Percentiles rank a stretch among this genome's conserved stretches.
phyloP scores from a whole-genome alignment of 2,888 invertebrate species.

The Thymelicus lineola region DNA sequence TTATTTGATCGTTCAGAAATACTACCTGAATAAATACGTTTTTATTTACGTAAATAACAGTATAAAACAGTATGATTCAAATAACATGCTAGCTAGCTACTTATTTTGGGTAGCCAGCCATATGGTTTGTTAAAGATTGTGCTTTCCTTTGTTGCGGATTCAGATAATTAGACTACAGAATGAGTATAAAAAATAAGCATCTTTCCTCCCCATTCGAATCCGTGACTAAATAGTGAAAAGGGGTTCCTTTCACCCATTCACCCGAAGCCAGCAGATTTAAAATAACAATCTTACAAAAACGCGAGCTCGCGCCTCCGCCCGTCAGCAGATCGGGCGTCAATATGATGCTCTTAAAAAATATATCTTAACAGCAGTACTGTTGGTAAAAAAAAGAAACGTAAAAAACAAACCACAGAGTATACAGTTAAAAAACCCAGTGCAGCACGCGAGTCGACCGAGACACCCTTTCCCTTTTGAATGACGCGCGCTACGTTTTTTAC shows the following conservation, averaged over 20 bases:
- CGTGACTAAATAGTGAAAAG: conserved; percentile 76
- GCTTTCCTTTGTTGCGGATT: conserved; percentile 58
- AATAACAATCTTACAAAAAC: conserved; percentile 76
- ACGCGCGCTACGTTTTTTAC: conserved; percentile 80
- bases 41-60: background rate
- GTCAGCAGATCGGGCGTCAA: conserved; percentile 67
- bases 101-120: conserved; percentile 50
- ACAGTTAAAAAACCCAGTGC: conserved; percentile 81
- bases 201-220: conserved; percentile 68
- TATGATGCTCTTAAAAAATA: conserved; percentile 81
- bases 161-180: conserved; percentile 62
- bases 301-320: conserved; percentile 71
- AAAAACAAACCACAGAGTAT: conserved; percentile 82
- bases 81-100: background rate
- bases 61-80: background rate
- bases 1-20: background rate
- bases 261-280: conserved; percentile 72
- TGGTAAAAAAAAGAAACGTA: conserved; percentile 83
- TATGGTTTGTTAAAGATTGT: conserved; percentile 68
- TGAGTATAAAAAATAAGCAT: conserved; percentile 62
- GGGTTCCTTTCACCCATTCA: conserved; percentile 70
- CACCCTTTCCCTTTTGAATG: conserved; percentile 84
- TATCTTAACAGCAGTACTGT: conserved; percentile 79
- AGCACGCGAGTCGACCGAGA: conserved; percentile 79
- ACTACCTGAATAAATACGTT: background rate